Conservation (phyloP, 37 sponge, comb jelly and placozoan species). For the Mnemiopsis leidyi region DNA sequence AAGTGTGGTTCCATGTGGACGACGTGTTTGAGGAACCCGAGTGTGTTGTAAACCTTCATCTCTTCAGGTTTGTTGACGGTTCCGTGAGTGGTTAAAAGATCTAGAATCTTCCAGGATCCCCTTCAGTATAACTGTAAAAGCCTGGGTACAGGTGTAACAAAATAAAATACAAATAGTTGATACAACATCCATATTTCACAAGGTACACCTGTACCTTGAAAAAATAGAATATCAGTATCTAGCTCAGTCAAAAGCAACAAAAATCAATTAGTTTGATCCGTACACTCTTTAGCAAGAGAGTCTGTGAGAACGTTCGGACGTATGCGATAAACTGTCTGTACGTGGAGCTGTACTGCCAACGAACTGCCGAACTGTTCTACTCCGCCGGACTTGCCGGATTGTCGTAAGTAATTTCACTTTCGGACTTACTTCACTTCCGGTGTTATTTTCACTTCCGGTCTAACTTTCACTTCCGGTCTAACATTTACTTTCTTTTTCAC, state of each 20-base stretch:
- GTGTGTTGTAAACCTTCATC: constrained; percentile 5
- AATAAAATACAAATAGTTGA: no score
- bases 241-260: no score
- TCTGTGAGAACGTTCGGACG: background rate
- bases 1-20: constrained; percentile 31
- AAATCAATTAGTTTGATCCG: no score
- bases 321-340: constrained; percentile 14
- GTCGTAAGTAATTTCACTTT: constrained; percentile 16
- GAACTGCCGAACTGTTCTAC: constrained; percentile 20
- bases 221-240: no score
- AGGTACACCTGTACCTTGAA: no score
- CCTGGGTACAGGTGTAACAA: no score
- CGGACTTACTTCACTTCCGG: background rate
- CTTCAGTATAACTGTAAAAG: no score
- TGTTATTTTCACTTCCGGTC: background rate
- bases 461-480: background rate
- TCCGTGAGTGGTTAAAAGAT: no score
- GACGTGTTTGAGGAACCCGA: constrained; percentile 57
- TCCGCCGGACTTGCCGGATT: constrained; percentile 42
- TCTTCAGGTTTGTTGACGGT: constrained; percentile 10
- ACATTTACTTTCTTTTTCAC: background rate
- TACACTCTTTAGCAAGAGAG: background rate
- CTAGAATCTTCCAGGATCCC: no score
- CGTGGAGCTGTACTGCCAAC: background rate
- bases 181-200: no score